Percentiles rank a stretch among this genome's conserved stretches.
Evolutionary conservation across 2,888 invertebrate genomes (phyloP).

Genomic region (Dasysyrphus tricinctus): DNA sequence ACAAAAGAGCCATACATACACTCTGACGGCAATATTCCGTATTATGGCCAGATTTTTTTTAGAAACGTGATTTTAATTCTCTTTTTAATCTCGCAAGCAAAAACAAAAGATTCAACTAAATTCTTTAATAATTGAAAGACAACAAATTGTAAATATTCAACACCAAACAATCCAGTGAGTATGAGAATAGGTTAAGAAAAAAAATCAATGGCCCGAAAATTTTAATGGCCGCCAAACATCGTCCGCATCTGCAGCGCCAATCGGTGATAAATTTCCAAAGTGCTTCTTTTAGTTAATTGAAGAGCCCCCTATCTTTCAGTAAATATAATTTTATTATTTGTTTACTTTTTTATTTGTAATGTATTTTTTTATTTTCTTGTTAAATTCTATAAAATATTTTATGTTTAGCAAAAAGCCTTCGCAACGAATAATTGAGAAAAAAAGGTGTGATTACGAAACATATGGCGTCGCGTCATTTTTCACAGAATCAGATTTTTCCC

Average conservation of each 20-base stretch:
- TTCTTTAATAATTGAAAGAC: slow-evolving; percentile 56
- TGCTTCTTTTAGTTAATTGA: slow-evolving; percentile 64
- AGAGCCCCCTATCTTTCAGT: slow-evolving; percentile 75
- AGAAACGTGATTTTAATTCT: slow-evolving; percentile 49
- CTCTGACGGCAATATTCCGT: slow-evolving; percentile 79
- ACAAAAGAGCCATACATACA: slow-evolving; percentile 34
- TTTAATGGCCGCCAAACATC: slow-evolving; percentile 57
- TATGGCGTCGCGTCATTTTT: slow-evolving; percentile 3
- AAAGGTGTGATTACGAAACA: slow-evolving; percentile 15
- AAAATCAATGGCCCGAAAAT: slow-evolving; percentile 1
- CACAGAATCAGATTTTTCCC: too few species aligned
- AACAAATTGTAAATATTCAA: slow-evolving; percentile 46
- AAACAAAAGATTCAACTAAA: neutral
- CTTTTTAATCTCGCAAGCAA: neutral
- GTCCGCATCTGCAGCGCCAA: slow-evolving; percentile 69
- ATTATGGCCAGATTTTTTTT: slow-evolving; percentile 72
- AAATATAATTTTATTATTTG: slow-evolving; percentile 60
- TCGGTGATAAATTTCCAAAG: slow-evolving; percentile 69
- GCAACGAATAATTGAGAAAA: neutral
- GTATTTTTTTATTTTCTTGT: neutral
- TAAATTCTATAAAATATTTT: neutral
- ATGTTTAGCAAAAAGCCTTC: neutral
- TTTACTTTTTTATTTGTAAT: slow-evolving; percentile 49
- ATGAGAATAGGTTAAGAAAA: slow-evolving; percentile 25
- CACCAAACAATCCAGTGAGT: slow-evolving; percentile 39